These are phyloP conservation scores for Orcinus orca DNA, from an alignment of 2,113 vertebrate species.

Conservation along the genomic window DNA sequence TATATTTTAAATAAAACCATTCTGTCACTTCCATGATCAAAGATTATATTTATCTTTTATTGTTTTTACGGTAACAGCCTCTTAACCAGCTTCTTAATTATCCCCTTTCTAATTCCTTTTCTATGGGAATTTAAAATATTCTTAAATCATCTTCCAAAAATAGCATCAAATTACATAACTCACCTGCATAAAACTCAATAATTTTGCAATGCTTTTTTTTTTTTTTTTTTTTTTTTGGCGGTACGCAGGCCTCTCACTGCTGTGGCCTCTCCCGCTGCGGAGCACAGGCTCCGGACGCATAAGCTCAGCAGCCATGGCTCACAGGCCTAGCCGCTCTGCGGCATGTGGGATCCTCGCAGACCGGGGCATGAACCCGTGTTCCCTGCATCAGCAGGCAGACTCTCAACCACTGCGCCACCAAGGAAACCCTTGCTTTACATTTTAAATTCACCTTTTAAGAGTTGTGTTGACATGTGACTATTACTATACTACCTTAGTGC, in stretches of 20 bases:
- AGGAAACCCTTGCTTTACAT: background rate
- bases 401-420: too few relatives aligned
- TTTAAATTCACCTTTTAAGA: background rate
- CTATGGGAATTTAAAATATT: background rate
- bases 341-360: too few relatives aligned
- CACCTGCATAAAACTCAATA: background rate
- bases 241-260: too few relatives aligned
- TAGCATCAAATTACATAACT: background rate
- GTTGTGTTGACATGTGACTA: background rate
- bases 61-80: background rate
- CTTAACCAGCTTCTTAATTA: background rate
- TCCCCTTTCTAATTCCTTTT: background rate
- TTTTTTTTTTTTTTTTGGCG: too few relatives aligned
- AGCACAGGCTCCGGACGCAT: too few relatives aligned
- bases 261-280: too few relatives aligned
- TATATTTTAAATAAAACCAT: background rate
- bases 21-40: background rate
- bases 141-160: background rate
- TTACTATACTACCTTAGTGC: background rate
- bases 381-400: too few relatives aligned
- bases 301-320: too few relatives aligned
- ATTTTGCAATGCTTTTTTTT: background rate
- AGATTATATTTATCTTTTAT: background rate
- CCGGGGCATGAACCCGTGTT: too few relatives aligned
- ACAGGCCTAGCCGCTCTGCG: too few relatives aligned